Base-by-base conservation (phyloP, 2,888 invertebrate species). In the Drosophila picticornis region DNA sequence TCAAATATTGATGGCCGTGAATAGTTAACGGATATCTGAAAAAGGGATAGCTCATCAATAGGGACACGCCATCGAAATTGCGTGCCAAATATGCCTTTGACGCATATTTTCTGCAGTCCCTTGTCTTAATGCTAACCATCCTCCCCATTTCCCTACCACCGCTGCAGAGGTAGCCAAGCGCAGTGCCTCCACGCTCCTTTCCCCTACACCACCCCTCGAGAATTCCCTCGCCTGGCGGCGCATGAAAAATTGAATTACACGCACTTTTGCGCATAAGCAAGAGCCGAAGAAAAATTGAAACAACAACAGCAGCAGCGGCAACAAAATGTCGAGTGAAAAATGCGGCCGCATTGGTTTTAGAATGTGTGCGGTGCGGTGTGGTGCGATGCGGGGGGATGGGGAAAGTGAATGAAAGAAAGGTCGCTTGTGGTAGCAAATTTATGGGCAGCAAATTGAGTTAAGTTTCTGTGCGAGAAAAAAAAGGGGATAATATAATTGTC, bases 171-270 rank as follows among this genome's bases (percentile, higher is more conserved):
- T 84, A 56, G 27, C 43, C 50, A 43, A 50, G 57, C 34, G 50
- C 59, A 57, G 5, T 55, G 51, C 43, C 53, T 34, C 13, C 25
- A 22, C 22, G 46, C 4, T 43, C 13, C 22, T 13, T 13, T 11
- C 52, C 68, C 34, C 7, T 43, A 34, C 46, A 56, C 51, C 48
- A 22, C 43, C 55, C 29, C 56, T 52, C 25, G 32, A 25, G 22
- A 56, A 27, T 16, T 29, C 29, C 43, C 46, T 48, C 56, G 67
- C 48, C 63, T 70, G 78, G 63, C 79, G 69, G 72, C 75, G 90
- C 86, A 85, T 87, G 83, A 88, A 85, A 87, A 87, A 87, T 87
- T 91, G 86, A 91, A 91, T 87, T 87, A 91, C 83, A 91, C 86
- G 90, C 91, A 91, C 90, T 89, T 84, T 89, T 89, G 84, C 87